Conservation (phyloP, 2,888 invertebrate genomes). For the Tryphoninae sp. region DNA sequence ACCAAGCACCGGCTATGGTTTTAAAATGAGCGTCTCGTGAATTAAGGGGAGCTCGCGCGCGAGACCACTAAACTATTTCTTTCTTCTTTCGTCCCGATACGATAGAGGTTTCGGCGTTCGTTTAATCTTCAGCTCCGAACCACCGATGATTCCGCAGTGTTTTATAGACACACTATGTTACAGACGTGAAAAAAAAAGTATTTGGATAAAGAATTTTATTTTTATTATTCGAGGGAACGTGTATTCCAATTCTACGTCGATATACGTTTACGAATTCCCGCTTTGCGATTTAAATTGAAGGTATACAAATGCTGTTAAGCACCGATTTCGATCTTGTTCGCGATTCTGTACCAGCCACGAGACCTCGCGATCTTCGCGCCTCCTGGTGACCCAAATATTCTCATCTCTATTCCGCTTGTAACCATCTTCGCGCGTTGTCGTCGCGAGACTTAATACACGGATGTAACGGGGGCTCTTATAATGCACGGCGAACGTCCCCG, state of each 20-base stretch:
- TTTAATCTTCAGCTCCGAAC: slow-evolving; percentile 28
- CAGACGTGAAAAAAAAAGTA: neutral
- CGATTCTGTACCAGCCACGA: slow-evolving; percentile 51
- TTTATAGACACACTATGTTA: neutral
- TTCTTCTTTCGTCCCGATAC: neutral
- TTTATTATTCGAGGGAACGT: too few species aligned
- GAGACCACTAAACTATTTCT: neutral
- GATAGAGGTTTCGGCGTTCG: slow-evolving; percentile 31
- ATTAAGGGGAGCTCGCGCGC: neutral
- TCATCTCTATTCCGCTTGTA: slow-evolving; percentile 14
- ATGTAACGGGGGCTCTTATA: slow-evolving; percentile 63
- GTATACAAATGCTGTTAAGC: neutral
- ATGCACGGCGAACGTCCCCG: slow-evolving; percentile 53
- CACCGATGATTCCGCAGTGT: neutral
- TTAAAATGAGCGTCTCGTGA: neutral
- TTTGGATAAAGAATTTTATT: neutral
- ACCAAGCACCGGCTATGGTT: slow-evolving; percentile 16
- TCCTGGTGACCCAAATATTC: slow-evolving; percentile 55
- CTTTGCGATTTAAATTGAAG: too few species aligned
- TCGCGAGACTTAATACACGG: slow-evolving; percentile 53
- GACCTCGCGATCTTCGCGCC: slow-evolving; percentile 13
- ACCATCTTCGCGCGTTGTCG: slow-evolving; percentile 42
- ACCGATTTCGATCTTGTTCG: slow-evolving; percentile 49
- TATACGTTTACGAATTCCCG: too few species aligned
- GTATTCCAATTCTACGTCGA: too few species aligned